Percentiles rank a stretch among this genome's conserved stretches.
These are phyloP conservation scores for Luidia sarsii DNA, from an alignment of 53 echinoderm and acorn worm genomes.

Conservation along the genomic window DNA sequence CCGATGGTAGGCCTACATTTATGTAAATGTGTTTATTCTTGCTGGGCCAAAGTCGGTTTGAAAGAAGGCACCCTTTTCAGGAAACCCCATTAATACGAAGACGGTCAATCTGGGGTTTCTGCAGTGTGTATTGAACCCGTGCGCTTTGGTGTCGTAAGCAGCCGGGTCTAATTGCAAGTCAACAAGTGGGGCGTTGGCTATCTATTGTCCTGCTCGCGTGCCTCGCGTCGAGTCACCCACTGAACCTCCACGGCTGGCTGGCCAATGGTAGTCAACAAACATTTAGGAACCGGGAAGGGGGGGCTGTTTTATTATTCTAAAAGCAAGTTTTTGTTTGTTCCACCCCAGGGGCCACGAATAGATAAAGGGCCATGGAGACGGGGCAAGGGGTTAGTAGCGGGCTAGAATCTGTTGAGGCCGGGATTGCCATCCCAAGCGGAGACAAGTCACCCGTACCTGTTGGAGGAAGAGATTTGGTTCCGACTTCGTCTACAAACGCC, in stretches of 20 bases:
- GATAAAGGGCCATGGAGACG: constrained; percentile 27
- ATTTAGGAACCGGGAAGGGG: background rate
- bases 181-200: constrained; percentile 37
- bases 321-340: background rate
- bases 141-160: too few relatives aligned
- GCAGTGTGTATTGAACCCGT: too few relatives aligned
- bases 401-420: background rate
- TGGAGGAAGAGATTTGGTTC: background rate
- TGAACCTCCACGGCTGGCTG: background rate
- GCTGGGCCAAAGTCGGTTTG: too few relatives aligned
- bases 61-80: too few relatives aligned
- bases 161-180: constrained; percentile 9
- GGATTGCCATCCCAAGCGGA: background rate
- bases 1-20: too few relatives aligned
- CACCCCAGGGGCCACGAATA: constrained; percentile 3
- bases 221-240: constrained; percentile 10
- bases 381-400: background rate
- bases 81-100: too few relatives aligned
- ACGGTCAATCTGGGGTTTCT: too few relatives aligned
- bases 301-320: background rate
- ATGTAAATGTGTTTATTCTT: too few relatives aligned
- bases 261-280: constrained; percentile 7
- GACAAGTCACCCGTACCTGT: background rate
- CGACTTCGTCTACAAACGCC: background rate
- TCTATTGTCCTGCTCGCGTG: constrained; percentile 35